Evolutionary conservation across 2,797 vertebrate species (phyloP), one percentile per base, ranked within the genome.

Genomic region (Columba guinea): DNA sequence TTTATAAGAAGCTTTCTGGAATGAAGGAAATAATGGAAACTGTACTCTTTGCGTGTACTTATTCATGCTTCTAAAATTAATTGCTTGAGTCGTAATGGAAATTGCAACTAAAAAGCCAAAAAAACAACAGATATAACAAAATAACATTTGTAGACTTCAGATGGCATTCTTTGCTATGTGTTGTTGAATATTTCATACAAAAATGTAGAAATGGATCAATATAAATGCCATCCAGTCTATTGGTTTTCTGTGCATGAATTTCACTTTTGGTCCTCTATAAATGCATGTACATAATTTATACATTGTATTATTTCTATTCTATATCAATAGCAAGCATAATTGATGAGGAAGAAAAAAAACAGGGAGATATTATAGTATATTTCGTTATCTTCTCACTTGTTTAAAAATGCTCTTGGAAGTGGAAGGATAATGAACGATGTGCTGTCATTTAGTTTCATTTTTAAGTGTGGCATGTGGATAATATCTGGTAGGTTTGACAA

Each of bases 371-470:
- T 46, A 46, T 53, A 30, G 28, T 60, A 22, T 84, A 28, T 71
- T 81, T 91, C 55, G 46, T 76, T 94, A 71, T 92, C 52, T 87
- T 71, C 59, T 83, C 41, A 41, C 65, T 95, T 90, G 48, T 92
- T 91, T 84, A 75, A 85, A 94, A 89, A 81, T 55, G 41, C n/a
- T 53, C 39, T 75, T 90, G 81, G 55, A 94, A 90, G 34, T 44
- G 30, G 70, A 93, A 94, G 87, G 63, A 60, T 85, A 75, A 91
- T 41, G 52, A 85, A 84, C 59, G 48, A 41, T 65, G 23, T 71
- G n/a, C 48, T 90, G 48, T 89, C 81, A n/a, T 41, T 84, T 79
- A 82, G 64, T 89, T 93, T 56, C 37, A 59, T 77, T 90, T 82
- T 89, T 85, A 90, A 85, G 68, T 51, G 16, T 85, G 75, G 58